Base-by-base conservation (phyloP, 2,888 invertebrate genomes). In the Macrophya annulata region DNA sequence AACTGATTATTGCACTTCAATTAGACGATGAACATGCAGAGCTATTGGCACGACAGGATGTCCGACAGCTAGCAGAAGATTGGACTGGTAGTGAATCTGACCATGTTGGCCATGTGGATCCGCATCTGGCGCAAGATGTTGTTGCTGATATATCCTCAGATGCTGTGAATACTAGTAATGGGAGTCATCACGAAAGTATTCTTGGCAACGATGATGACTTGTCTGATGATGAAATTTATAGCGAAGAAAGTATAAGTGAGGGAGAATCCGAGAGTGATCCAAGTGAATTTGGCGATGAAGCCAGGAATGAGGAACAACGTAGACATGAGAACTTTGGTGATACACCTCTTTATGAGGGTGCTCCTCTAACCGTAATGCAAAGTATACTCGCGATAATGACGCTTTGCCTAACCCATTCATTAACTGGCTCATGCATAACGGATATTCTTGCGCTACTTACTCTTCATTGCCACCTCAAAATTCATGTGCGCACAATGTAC, bases 311-410 rank as follows among this genome's bases (percentile, higher is more conserved):
- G 6, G 21, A 74, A 40, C 68, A 65, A 77, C 59, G 68, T 31
- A 65, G 77, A 77, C 48, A 77, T 45, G 59, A 77, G 71, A 68
- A 77, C 40, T 76, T 77, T 37, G 68, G 37, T 62, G 77, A 86
- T 59, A 37, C 65, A 77, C 86, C 85, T 59, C 62, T 86, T n/a
- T 84, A 85, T 59, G 65, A 55, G 17, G 86, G 84, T 25, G 86
- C 88, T n/a, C 84, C 86, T 4, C 15, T 88, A 25, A 84, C 87
- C 17, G 31, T 86, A n/a, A 59, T 68, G 12, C 86, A 87, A 59
- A 87, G 88, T 84, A 31, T 87, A 48, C 40, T 86, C 8, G 72
- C 84, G 17, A 85, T 88, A 55, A 68, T 87, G 45, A 84, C 84
- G 6, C 84, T 87, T n/a, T 72, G 83, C 6, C 71, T 87, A 51